These are phyloP conservation scores for Caenorhabditis sp. DNA, from an alignment of 2,888 invertebrate species.

Conservation along the genomic window DNA sequence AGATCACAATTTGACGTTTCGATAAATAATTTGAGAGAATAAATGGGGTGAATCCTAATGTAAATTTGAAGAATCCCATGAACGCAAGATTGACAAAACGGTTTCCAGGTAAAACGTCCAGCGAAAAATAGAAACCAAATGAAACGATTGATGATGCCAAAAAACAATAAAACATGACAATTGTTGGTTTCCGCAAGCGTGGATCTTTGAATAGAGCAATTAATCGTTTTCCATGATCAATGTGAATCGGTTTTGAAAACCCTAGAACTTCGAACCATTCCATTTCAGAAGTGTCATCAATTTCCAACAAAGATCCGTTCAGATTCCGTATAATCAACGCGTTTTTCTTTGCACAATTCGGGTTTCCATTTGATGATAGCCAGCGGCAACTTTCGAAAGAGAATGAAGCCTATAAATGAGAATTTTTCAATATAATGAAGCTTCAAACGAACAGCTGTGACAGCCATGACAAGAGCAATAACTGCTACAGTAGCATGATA, in stretches of 20 bases:
- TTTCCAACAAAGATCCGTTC: slow-evolving; percentile 11
- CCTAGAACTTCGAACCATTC: slow-evolving; percentile 44
- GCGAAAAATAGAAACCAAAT: slow-evolving; percentile 59
- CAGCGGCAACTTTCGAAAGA: slow-evolving; percentile 62
- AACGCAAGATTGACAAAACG: slow-evolving; percentile 53
- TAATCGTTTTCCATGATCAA: slow-evolving; percentile 6
- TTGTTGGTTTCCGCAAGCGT: slow-evolving; percentile 39
- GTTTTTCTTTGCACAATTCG: slow-evolving; percentile 23
- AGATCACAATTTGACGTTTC: slow-evolving; percentile 52
- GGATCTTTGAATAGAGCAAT: slow-evolving; percentile 16
- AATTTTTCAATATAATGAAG: too few species aligned
- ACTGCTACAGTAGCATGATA: slow-evolving; percentile 46
- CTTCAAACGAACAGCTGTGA: slow-evolving; percentile 39
- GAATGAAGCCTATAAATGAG: slow-evolving; percentile 45
- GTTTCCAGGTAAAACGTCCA: slow-evolving; percentile 65
- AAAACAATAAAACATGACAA: slow-evolving; percentile 64
- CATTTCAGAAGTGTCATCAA: slow-evolving; percentile 9
- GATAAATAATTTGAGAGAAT: slow-evolving; percentile 50
- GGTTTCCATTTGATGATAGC: slow-evolving; percentile 47
- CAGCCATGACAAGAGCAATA: slow-evolving; percentile 29
- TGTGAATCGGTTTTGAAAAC: slow-evolving; percentile 31
- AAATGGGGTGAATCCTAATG: slow-evolving; percentile 61
- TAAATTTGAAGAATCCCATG: slow-evolving; percentile 54
- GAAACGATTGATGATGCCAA: slow-evolving; percentile 56
- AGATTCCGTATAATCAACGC: slow-evolving; percentile 15